Base-by-base conservation (phyloP, 2,888 invertebrate species). In the Campoplex capitator region DNA sequence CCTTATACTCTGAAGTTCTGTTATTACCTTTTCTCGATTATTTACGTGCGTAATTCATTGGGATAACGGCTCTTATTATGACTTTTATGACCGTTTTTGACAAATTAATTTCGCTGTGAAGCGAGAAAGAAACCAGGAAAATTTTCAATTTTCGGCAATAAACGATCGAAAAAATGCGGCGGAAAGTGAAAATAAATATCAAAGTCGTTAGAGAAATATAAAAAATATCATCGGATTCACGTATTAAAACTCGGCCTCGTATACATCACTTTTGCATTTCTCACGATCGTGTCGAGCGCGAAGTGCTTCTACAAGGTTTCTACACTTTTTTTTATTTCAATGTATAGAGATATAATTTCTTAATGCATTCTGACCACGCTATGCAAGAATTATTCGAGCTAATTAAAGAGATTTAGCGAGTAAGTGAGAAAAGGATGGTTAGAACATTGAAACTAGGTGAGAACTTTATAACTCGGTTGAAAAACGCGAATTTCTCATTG, bases 331-430 rank as follows among this genome's bases (percentile, higher is more conserved):
- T 62, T 32, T 32, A 62, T 62, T 62, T 16, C 0, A 62, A 32
- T 6, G 16, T 32, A 32, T 62, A 62, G 2, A 32, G 32, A 16
- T 32, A 62, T 32, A 28, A 62, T 16, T 32, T 16, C 16, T 32
- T 38, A 65, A 48, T 35, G n/a, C 28, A 16, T 73, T 32, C 38
- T 23, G 13, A 82, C 58, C 42, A 42, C 6, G 68, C 74, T 51
- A 51, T 23, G 62, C 28, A 58, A 62, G 48, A 77, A 86, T 88
- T 56, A 81, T 83, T 83, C 81, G 54, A 45, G 77, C 73, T 77
- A 81, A 85, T 88, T 77, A 88, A 83, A 75, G 35, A 71, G 68
- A 83, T 80, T 87, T 54, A 71, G 68, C 74, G 45, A 85, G 68
- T 71, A 56, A 82, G 45, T 42, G 68, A 28, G 65, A 75, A 65